Evolutionary conservation across 2,797 vertebrate genomes (phyloP).

Genomic region (Ceyx erithaca): DNA sequence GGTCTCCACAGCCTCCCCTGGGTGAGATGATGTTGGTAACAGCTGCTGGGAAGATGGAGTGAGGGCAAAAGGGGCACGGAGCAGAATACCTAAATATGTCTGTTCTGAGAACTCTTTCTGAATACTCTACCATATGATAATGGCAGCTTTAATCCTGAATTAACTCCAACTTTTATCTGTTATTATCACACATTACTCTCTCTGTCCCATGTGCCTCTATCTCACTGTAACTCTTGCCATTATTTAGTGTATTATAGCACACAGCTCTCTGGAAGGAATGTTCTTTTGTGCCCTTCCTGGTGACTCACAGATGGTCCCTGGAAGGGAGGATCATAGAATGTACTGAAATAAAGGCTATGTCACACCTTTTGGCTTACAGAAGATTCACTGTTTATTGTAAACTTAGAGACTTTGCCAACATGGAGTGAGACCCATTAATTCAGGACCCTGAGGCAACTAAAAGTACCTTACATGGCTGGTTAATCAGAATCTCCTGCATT

Average conservation of each 20-base stretch:
- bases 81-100: too few relatives aligned
- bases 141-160: too few relatives aligned
- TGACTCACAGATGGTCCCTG: background rate
- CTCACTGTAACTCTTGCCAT: background rate
- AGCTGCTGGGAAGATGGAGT: too few relatives aligned
- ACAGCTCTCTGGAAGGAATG: background rate
- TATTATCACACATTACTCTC: too few relatives aligned
- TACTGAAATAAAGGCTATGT: background rate
- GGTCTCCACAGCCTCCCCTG: too few relatives aligned
- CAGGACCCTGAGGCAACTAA: background rate
- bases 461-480: background rate
- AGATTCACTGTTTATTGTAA: background rate
- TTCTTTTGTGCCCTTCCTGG: background rate
- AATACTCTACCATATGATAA: too few relatives aligned
- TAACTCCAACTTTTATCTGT: too few relatives aligned
- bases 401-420: background rate
- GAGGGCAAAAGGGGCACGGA: too few relatives aligned
- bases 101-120: too few relatives aligned
- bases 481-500: background rate
- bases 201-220: too few relatives aligned
- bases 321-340: background rate
- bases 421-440: background rate
- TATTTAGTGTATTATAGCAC: background rate
- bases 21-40: too few relatives aligned
- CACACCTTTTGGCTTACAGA: background rate